These are phyloP conservation scores for Polydrusus pterygomalis DNA, from an alignment of 2,888 invertebrate species.

Conservation along the genomic window DNA sequence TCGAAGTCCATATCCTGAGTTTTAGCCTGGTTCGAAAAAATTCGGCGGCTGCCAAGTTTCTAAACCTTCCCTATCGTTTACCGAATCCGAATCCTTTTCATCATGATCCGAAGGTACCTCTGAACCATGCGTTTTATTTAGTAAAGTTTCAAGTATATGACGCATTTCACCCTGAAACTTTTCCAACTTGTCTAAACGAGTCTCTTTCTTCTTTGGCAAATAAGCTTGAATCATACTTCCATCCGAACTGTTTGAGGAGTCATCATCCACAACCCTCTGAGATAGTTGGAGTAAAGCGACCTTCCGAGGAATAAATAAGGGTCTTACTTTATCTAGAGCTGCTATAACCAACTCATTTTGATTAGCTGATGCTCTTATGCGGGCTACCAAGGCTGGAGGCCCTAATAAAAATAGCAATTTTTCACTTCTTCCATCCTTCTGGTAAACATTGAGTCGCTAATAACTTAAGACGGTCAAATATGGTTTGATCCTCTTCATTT, in stretches of 20 bases:
- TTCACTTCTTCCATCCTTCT: slow-evolving; percentile 54
- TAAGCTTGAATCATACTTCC: not conserved
- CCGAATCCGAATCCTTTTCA: not conserved
- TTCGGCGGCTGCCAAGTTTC: not conserved
- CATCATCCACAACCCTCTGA: too few relatives aligned
- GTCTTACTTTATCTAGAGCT: slow-evolving; percentile 55
- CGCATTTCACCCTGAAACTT: slow-evolving; percentile 34
- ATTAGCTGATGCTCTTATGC: slow-evolving; percentile 57
- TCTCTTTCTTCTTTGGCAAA: not conserved
- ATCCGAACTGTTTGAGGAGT: too few relatives aligned
- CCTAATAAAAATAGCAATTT: slow-evolving; percentile 22
- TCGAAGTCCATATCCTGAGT: slow-evolving; percentile 3
- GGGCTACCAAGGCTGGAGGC: too few relatives aligned
- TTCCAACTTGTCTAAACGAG: slow-evolving; percentile 40
- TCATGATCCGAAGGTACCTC: not conserved
- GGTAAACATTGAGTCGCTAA: slow-evolving; percentile 12
- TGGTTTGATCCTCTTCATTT: too few relatives aligned
- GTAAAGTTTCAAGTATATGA: not conserved
- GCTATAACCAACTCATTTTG: slow-evolving; percentile 54
- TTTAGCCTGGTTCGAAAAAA: not conserved
- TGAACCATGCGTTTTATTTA: not conserved
- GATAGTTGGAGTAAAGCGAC: slow-evolving; percentile 40
- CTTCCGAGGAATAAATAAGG: slow-evolving; percentile 50
- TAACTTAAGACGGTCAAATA: too few relatives aligned
- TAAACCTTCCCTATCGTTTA: too few relatives aligned